Evolutionary conservation across 2,797 vertebrate species (phyloP).

Genomic region (Dryobates pubescens): DNA sequence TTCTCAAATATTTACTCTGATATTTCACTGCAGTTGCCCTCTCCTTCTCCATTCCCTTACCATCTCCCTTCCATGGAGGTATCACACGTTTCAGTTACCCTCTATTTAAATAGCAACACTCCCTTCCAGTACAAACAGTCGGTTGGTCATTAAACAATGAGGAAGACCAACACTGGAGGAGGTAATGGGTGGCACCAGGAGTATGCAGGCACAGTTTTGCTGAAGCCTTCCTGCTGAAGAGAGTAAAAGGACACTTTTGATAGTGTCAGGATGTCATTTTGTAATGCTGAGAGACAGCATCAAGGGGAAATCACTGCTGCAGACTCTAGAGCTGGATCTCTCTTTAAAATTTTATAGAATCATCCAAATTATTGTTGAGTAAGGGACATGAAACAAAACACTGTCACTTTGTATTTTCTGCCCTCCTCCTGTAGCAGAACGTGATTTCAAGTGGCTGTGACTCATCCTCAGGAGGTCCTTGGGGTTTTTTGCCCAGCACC

Average conservation of each 20-base stretch:
- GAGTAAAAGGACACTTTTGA: not conserved
- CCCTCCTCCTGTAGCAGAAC: not conserved
- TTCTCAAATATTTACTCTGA: conserved; percentile 7
- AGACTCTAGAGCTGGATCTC: not conserved
- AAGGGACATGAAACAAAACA: not conserved
- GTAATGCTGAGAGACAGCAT: not conserved
- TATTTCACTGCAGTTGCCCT: not conserved
- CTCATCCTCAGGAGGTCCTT: conserved; percentile 22
- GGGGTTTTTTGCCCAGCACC: not conserved
- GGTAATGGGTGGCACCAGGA: not conserved
- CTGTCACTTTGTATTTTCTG: not conserved
- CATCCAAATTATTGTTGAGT: not conserved
- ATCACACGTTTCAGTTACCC: not conserved
- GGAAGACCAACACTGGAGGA: conserved; percentile 20
- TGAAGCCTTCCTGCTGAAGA: not conserved
- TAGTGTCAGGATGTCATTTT: not conserved
- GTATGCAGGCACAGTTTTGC: not conserved
- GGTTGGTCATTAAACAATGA: conserved; percentile 49
- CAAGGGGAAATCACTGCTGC: not conserved
- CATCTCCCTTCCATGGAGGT: not conserved
- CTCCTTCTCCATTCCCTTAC: not conserved
- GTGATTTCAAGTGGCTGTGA: conserved; percentile 43
- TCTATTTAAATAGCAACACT: conserved; percentile 56
- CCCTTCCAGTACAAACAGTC: conserved; percentile 51
- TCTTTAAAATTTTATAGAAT: not conserved